Evolutionary conservation across 2,113 vertebrate genomes (phyloP).

Genomic region (Herpailurus yagouaroundi): DNA sequence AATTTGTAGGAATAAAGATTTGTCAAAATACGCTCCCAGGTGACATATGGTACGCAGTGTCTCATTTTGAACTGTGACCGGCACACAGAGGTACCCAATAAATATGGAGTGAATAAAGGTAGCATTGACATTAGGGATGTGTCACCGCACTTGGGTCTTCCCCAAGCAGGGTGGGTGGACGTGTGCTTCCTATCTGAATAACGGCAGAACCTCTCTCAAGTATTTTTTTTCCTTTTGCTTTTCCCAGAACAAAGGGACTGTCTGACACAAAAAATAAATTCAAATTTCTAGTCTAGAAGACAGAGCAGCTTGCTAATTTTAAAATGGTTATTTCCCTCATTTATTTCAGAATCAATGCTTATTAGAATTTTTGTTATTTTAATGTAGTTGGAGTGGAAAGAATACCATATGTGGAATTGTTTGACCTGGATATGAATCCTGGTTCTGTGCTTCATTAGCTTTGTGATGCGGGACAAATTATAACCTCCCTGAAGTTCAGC

Average conservation of each 20-base stretch:
- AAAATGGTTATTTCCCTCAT: neutral
- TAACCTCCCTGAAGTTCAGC: neutral
- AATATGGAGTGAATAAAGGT: neutral
- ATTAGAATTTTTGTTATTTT: conserved; percentile 19
- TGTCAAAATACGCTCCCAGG: neutral
- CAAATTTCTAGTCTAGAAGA: neutral
- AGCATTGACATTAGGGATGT: neutral
- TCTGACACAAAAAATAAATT: neutral
- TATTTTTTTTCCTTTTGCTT: neutral
- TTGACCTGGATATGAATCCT: neutral
- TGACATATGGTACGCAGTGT: neutral
- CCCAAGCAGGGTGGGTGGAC: neutral
- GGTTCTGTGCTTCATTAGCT: neutral
- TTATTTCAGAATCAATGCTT: conserved; percentile 2
- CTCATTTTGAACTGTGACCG: neutral
- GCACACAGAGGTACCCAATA: neutral
- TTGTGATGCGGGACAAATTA: neutral
- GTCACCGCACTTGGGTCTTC: neutral
- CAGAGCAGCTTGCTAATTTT: neutral
- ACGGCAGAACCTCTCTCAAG: neutral
- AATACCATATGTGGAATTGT: neutral
- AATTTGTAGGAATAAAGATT: neutral
- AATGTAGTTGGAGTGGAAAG: neutral
- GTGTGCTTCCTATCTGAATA: neutral
- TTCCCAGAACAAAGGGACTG: neutral